Base-by-base conservation (phyloP, 2,113 vertebrate species). In the Tachysurus vachellii region DNA sequence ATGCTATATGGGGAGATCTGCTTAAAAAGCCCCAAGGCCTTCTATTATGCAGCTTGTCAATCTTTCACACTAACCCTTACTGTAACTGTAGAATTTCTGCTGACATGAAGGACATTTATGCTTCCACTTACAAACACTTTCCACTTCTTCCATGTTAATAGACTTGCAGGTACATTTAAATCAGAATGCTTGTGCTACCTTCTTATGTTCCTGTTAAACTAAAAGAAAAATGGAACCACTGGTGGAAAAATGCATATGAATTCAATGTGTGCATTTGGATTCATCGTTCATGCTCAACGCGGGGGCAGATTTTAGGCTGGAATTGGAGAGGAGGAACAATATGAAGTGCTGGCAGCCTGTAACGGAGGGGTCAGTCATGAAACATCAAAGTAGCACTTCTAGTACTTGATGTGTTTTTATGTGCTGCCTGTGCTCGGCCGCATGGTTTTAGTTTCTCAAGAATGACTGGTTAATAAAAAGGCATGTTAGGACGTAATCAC, bases 351-450 rank as follows among this genome's bases (percentile, higher is more conserved):
- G 80, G 85, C 85, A 88, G 87, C 36, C 85, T 84, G 88, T 91
- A 88, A 88, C 73, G 47, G 68, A 90, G 84, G 91, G 90, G 88
- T 91, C 91, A 91, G 85, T 87, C 84, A 88, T 89, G 84, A 85
- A 86, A 93, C 92, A 89, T 94, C 93, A 94, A 93, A 94, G 94
- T 90, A 61, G 85, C 31, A 61, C 31, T 82, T 91, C 6, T 71
- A 91, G 87, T 90, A 86, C 88, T 92, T 86, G 90, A 80, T 91
- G 90, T 90, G 80, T 92, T 93, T 95, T 95, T 93, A 94, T 93
- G 88, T 89, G 91, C 85, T 83, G 89, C 84, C 92, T 93, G 92
- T 82, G 84, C 92, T 94, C 89, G 87, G 92, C 91, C 87, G 87
- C 88, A 86, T 62, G 80, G 85, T 85, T 86, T 88, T 87, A 54